phyloP scores from a whole-genome alignment of 2,888 invertebrate species.

The Aporophyla lueneburgensis region DNA sequence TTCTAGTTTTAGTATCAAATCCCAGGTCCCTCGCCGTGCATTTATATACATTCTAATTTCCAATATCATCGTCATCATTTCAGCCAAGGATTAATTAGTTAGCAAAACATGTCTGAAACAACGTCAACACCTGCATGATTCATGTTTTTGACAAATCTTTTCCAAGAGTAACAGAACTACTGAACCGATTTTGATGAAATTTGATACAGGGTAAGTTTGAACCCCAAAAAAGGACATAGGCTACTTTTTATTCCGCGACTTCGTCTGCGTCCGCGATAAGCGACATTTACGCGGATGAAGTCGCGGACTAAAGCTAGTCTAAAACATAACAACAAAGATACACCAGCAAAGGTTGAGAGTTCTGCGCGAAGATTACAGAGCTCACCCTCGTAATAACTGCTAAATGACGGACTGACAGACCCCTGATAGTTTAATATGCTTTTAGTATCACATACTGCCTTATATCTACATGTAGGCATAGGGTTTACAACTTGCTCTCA shows the following conservation, averaged over 20 bases:
- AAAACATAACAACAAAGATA: slow-evolving; percentile 24
- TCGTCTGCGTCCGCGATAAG: too few relatives aligned
- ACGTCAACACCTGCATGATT: background rate
- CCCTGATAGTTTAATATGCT: slow-evolving; percentile 74
- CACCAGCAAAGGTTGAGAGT: slow-evolving; percentile 3
- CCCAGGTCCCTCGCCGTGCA: too few relatives aligned
- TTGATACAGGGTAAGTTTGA: too few relatives aligned
- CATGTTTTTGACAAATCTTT: too few relatives aligned
- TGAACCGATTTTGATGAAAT: too few relatives aligned
- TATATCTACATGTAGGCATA: background rate
- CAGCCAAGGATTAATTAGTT: too few relatives aligned
- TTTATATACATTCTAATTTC: too few relatives aligned
- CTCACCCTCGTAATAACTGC: slow-evolving; percentile 73
- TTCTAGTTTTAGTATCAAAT: slow-evolving; percentile 10
- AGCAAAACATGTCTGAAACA: background rate
- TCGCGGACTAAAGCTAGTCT: background rate
- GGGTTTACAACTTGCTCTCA: background rate
- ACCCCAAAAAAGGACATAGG: too few relatives aligned
- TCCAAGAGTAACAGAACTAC: background rate
- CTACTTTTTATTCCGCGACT: too few relatives aligned
- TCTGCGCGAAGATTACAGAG: slow-evolving; percentile 48
- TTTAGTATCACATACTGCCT: slow-evolving; percentile 40
- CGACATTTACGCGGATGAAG: too few relatives aligned
- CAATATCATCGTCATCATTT: too few relatives aligned
- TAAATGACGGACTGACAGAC: slow-evolving; percentile 74